phyloP scores from a whole-genome alignment of 1,140 invertebrate species.

The Rhopalosiphum padi region DNA sequence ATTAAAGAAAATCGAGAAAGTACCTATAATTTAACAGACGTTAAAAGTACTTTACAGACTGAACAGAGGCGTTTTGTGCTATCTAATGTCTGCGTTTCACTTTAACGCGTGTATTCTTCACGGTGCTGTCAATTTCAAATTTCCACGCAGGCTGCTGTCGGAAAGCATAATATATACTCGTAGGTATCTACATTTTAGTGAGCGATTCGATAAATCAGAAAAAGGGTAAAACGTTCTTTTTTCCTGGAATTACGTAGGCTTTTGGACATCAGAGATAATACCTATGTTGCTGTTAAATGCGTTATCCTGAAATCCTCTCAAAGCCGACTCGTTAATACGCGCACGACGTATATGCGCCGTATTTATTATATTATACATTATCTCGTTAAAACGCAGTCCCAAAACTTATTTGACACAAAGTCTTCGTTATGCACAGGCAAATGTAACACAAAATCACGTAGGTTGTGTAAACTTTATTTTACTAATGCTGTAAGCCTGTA shows the following conservation, averaged over 20 bases:
- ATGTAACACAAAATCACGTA: background rate
- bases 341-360: background rate
- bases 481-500: background rate
- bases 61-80: background rate
- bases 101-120: background rate
- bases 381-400: background rate
- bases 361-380: background rate
- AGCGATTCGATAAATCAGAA: background rate
- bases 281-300: background rate
- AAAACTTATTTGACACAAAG: conserved; percentile 8
- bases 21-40: background rate
- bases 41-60: background rate
- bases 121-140: background rate
- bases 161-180: no score
- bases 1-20: conserved; percentile 34
- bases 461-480: background rate
- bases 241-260: background rate
- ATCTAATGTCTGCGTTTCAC: background rate
- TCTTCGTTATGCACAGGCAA: background rate
- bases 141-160: background rate
- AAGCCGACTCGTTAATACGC: background rate
- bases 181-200: background rate
- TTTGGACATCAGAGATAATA: background rate
- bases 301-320: background rate
- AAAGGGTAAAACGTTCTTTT: background rate